phyloP scores from a whole-genome alignment of 1,140 invertebrate species.

The Ptiloglossa arizonensis region DNA sequence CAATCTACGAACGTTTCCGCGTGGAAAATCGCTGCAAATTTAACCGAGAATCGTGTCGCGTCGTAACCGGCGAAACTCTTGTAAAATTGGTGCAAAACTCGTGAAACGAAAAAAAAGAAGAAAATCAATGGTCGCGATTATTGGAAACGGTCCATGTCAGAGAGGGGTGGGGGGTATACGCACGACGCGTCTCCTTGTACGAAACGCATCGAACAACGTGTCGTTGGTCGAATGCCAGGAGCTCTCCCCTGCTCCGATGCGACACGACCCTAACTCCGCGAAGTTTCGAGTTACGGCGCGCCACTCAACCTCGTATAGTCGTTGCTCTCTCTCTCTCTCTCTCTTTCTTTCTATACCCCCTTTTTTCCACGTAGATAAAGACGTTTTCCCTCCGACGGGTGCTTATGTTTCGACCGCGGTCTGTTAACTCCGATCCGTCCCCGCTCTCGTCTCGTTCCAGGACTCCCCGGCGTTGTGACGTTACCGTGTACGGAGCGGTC shows the following conservation, averaged over 20 bases:
- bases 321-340: too few species aligned
- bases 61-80: too few species aligned
- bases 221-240: conserved; percentile 47
- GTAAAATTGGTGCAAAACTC: too few species aligned
- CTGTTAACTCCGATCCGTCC: conserved; percentile 32
- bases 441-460: too few species aligned
- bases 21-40: too few species aligned
- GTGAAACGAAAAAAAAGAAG: too few species aligned
- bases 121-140: conserved; percentile 1
- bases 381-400: conserved; percentile 24
- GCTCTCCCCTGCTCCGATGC: background rate
- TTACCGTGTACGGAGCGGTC: background rate
- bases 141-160: conserved; percentile 43
- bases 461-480: too few species aligned
- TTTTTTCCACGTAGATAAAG: conserved; percentile 25
- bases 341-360: conserved; percentile 28
- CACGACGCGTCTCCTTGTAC: background rate
- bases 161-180: too few species aligned
- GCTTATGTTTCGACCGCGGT: conserved; percentile 22
- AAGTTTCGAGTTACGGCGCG: conserved; percentile 46
- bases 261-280: conserved; percentile 4
- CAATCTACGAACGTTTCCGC: too few species aligned
- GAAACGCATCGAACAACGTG: conserved; percentile 46
- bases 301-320: conserved; percentile 16
- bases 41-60: too few species aligned